A percentile compares a stretch with the other conserved stretches of the same genome.
phyloP scores from a whole-genome alignment of 2,113 vertebrate species.

The Thalassoma bifasciatum region DNA sequence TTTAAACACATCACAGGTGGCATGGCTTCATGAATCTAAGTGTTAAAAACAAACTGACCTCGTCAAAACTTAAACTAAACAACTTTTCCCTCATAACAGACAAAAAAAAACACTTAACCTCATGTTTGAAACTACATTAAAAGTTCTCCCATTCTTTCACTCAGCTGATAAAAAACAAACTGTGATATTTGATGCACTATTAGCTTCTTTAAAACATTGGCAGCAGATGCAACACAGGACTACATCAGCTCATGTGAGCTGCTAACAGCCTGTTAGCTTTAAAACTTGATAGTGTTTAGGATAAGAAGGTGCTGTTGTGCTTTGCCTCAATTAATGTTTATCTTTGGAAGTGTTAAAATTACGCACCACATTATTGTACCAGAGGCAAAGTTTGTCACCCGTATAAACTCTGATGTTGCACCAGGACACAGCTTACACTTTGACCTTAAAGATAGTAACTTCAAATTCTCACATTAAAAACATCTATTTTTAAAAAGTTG shows the following conservation, averaged over 20 bases:
- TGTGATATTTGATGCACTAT: not conserved
- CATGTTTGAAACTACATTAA: too few relatives aligned
- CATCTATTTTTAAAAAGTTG: too few relatives aligned
- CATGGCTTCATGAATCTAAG: constrained; percentile 7
- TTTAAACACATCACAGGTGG: not conserved
- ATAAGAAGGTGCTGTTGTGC: constrained; percentile 50
- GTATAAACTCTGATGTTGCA: constrained; percentile 5
- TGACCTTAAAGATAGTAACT: constrained; percentile 45
- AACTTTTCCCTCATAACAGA: constrained; percentile 20
- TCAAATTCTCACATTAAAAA: constrained; percentile 18
- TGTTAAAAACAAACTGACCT: constrained; percentile 32
- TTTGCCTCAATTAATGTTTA: constrained; percentile 23
- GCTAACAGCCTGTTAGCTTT: not conserved
- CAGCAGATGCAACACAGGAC: constrained; percentile 4
- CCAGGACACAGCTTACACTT: constrained; percentile 10
- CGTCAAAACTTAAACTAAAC: constrained; percentile 19
- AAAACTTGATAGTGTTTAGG: not conserved
- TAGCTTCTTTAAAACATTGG: not conserved
- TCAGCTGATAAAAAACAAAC: not conserved
- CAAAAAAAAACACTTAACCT: constrained; percentile 11
- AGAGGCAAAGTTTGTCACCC: constrained; percentile 30
- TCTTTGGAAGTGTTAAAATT: constrained; percentile 64
- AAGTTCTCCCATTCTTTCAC: not conserved
- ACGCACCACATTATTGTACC: constrained; percentile 11
- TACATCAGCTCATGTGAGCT: too few relatives aligned